Percentiles rank a stretch among this genome's conserved stretches.
phyloP scores from a whole-genome alignment of 2,113 vertebrate genomes.

The Anarrhichthys ocellatus region DNA sequence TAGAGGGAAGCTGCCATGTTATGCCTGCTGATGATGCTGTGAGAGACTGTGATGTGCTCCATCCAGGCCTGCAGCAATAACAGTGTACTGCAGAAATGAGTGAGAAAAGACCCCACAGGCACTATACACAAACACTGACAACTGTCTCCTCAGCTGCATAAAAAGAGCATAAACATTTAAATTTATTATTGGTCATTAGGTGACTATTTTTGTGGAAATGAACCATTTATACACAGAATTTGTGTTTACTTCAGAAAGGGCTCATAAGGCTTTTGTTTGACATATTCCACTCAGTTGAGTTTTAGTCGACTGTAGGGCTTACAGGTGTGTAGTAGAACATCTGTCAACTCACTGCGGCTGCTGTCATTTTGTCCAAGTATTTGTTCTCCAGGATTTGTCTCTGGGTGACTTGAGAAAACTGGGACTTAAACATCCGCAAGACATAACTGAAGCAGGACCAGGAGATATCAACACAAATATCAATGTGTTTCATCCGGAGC shows the following conservation, averaged over 20 bases:
- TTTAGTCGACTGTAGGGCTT: not conserved
- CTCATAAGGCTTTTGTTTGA: not conserved
- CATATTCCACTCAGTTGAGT: not conserved
- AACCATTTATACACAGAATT: not conserved
- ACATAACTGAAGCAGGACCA: not conserved
- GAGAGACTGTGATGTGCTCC: not conserved
- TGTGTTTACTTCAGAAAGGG: not conserved
- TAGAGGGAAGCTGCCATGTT: not conserved
- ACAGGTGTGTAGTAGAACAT: not conserved
- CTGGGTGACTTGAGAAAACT: not conserved
- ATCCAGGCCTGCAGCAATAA: constrained; percentile 45
- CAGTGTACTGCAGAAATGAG: not conserved
- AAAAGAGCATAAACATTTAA: not conserved
- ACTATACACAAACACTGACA: not conserved
- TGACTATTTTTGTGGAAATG: constrained; percentile 1
- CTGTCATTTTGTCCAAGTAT: constrained; percentile 3
- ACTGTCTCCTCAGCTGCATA: not conserved
- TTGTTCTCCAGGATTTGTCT: constrained; percentile 5
- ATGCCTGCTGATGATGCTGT: constrained; percentile 8
- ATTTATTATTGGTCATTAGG: not conserved
- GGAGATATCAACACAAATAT: not conserved
- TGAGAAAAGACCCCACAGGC: not conserved
- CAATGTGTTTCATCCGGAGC: not conserved
- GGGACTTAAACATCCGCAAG: not conserved
- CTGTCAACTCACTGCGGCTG: not conserved